phyloP scores from a whole-genome alignment of 64 coral and sea anemone genomes.

The Cladopsammia gracilis region DNA sequence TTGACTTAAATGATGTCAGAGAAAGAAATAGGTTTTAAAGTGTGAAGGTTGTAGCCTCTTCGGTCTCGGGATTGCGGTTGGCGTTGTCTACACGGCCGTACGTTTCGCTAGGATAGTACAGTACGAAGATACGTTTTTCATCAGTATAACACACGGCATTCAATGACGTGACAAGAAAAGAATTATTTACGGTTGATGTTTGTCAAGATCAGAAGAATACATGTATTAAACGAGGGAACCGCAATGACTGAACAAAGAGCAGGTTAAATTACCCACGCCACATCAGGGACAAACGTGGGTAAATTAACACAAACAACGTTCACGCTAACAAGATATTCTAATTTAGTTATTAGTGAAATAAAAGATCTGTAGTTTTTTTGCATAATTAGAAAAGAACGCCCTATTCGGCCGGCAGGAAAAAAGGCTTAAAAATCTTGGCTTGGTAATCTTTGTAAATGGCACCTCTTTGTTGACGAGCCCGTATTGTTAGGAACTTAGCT shows the following conservation, averaged over 20 bases:
- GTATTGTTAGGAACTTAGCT: not conserved
- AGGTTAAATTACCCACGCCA: not conserved
- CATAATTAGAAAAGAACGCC: not conserved
- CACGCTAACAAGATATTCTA: not conserved
- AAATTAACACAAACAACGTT: not conserved
- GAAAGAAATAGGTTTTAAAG: no score
- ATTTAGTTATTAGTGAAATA: not conserved
- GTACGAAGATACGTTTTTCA: no score
- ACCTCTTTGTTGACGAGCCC: not conserved
- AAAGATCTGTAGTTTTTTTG: not conserved
- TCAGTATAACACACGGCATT: not conserved
- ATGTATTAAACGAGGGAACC: not conserved
- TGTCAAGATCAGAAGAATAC: not conserved
- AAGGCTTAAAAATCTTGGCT: not conserved
- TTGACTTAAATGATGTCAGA: no score
- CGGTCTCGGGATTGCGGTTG: no score
- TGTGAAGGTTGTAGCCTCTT: no score
- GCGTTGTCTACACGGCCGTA: no score
- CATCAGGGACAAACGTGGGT: not conserved
- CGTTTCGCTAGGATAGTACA: no score
- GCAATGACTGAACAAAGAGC: not conserved
- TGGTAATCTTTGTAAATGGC: not conserved
- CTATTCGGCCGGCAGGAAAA: not conserved
- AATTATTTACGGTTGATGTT: not conserved
- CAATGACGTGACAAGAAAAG: not conserved